Evolutionary conservation across 2,888 invertebrate species (phyloP), one percentile per base, ranked within the genome.

Genomic region (Tipula vernalis): DNA sequence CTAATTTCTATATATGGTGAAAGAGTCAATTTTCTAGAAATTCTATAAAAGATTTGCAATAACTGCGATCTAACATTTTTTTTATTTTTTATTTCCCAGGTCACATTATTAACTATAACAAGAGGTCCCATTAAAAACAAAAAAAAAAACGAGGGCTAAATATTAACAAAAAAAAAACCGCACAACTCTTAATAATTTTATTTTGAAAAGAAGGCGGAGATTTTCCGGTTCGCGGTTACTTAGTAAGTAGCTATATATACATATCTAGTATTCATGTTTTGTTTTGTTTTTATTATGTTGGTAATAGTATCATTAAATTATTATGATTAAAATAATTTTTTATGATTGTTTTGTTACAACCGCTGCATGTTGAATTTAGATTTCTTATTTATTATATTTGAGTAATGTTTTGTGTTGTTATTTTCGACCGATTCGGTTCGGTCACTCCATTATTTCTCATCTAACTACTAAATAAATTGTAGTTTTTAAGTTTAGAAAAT

Each of bases 211-310:
- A 10, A 71, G 71, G 71, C 71, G 71, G 71, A 71, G 71, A 71
- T 71, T 71, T 71, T 71, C 71, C 71, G 71, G 71, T 71, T 71
- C 71, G 71, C 71, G 71, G 71, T 71, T 71, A 71, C 71, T 71
- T 71, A 71, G 71, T 71, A 71, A 28, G 18, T 71, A 5, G 3
- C 8, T 71, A 71, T 13, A 71, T 28, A 71, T 71, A 28, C 28
- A 28, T 71, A 71, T 71, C 71, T 71, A 71, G 71, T 71, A 71
- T 28, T 71, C 71, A 71, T 71, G 71, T 71, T 71, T 18, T 51
- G 4, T 71, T 71, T 71, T 71, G 28, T 71, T 57, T 57, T 57
- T 71, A 71, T 71, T 71, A 71, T 71, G 71, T 71, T 71, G 71
- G 71, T 71, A 71, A 71, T 71, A 71, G 28, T 71, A 71, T 71